Evolutionary conservation across 2,888 invertebrate genomes (phyloP).

Genomic region (Polia nebulosa): DNA sequence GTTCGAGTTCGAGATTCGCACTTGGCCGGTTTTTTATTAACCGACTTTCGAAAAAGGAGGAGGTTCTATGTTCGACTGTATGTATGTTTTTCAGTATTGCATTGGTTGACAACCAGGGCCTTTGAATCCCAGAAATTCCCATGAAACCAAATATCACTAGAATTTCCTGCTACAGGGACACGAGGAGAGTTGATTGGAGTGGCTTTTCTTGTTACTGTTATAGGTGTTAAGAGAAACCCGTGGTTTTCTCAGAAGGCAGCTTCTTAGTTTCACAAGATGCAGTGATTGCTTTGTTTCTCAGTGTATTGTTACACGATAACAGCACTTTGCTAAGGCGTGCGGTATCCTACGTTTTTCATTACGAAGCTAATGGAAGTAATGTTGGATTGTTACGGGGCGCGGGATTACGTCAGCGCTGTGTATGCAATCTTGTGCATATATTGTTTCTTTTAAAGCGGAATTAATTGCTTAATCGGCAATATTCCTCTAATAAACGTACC

Average conservation of each 20-base stretch:
- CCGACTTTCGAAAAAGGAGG: too few relatives aligned
- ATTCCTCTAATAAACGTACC: neutral
- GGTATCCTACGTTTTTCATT: slow-evolving; percentile 41
- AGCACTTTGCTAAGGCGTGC: slow-evolving; percentile 21
- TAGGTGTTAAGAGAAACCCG: slow-evolving; percentile 11
- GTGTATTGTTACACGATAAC: slow-evolving; percentile 33
- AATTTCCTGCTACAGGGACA: slow-evolving; percentile 5
- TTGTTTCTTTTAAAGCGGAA: slow-evolving; percentile 34
- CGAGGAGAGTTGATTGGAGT: slow-evolving; percentile 8
- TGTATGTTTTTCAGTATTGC: too few relatives aligned
- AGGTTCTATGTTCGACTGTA: too few relatives aligned
- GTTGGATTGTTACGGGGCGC: slow-evolving; percentile 26
- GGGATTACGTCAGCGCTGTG: slow-evolving; percentile 41
- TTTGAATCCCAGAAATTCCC: too few relatives aligned
- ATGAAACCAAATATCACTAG: slow-evolving; percentile 9
- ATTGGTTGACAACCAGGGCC: too few relatives aligned
- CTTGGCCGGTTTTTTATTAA: too few relatives aligned
- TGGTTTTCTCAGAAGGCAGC: slow-evolving; percentile 10
- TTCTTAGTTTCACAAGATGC: slow-evolving; percentile 19
- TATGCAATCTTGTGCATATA: slow-evolving; percentile 28
- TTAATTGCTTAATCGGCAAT: slow-evolving; percentile 5
- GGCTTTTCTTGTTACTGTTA: slow-evolving; percentile 10
- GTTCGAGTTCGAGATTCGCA: too few relatives aligned
- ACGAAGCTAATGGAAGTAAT: slow-evolving; percentile 31
- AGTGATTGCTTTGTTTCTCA: slow-evolving; percentile 36